These are phyloP conservation scores for Merodon equestris DNA, from an alignment of 2,888 invertebrate genomes.

Conservation along the genomic window DNA sequence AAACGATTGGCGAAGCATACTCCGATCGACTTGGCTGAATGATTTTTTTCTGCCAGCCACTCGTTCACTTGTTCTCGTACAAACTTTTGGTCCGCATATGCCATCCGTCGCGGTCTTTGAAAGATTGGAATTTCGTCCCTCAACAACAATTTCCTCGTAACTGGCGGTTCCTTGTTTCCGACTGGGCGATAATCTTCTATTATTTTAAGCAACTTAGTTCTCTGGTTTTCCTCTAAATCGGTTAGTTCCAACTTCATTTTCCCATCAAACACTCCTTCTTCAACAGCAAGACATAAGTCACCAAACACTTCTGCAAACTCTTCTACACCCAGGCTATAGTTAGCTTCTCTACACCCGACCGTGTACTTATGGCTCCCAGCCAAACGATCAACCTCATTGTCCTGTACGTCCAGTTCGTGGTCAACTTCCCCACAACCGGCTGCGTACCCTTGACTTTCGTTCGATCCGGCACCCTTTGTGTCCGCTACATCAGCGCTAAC, in stretches of 20 bases:
- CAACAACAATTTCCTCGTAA: conserved; percentile 53
- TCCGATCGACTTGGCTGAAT: conserved; percentile 17
- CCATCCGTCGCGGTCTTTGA: conserved; percentile 33
- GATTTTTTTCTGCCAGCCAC: conserved; percentile 14
- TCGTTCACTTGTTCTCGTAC: conserved; percentile 71
- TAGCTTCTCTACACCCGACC: too few species aligned
- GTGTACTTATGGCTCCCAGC: too few species aligned
- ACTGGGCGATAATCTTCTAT: not conserved
- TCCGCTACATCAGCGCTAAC: too few species aligned
- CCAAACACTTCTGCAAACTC: not conserved
- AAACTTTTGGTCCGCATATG: conserved; percentile 68
- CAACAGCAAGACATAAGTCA: not conserved
- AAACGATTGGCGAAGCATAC: conserved; percentile 2
- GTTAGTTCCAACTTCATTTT: not conserved
- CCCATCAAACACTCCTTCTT: not conserved
- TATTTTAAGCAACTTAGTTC: not conserved
- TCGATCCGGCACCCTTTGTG: too few species aligned
- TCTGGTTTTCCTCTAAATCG: not conserved
- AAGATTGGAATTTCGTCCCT: conserved; percentile 48
- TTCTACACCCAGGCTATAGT: too few species aligned
- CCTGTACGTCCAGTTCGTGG: too few species aligned
- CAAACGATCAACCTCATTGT: too few species aligned
- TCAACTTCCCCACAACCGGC: too few species aligned
- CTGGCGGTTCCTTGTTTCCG: conserved; percentile 23
- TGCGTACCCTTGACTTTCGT: too few species aligned